Conservation (phyloP, 2,797 vertebrate genomes). For the Manis javanica region DNA sequence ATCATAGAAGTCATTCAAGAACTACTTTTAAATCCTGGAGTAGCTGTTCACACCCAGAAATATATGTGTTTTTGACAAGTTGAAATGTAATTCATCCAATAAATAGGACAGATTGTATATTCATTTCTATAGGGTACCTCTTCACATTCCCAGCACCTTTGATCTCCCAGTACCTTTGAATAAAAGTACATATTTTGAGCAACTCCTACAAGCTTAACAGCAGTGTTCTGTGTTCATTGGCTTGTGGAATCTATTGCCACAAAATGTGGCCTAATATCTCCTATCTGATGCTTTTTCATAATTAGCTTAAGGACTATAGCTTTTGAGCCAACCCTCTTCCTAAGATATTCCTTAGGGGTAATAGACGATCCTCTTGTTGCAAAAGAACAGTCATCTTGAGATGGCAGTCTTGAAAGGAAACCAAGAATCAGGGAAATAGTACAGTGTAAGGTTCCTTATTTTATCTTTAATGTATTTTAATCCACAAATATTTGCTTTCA, state of each 20-base stretch:
- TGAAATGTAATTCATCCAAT: not conserved
- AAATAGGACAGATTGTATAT: not conserved
- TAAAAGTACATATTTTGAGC: not conserved
- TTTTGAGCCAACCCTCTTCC: not conserved
- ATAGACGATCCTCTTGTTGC: not conserved
- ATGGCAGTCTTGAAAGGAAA: not conserved
- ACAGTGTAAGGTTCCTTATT: not conserved
- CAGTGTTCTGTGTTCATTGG: not conserved
- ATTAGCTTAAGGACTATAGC: not conserved
- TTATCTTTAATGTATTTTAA: not conserved
- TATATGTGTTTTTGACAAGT: constrained; percentile 48
- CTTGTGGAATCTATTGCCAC: not conserved
- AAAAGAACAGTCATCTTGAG: not conserved
- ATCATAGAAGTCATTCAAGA: constrained; percentile 23
- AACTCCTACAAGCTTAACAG: not conserved
- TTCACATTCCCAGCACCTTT: not conserved
- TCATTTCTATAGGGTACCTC: not conserved
- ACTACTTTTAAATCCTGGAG: constrained; percentile 27
- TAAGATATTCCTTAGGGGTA: not conserved
- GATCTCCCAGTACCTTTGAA: not conserved
- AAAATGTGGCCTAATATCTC: not conserved
- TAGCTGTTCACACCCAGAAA: constrained; percentile 11
- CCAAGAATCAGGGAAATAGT: not conserved
- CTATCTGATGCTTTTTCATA: not conserved
- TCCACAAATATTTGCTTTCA: not conserved